Percentiles rank a stretch among this genome's conserved stretches.
These are phyloP conservation scores for Myiozetetes cayanensis DNA, from an alignment of 2,113 vertebrate species.

Conservation along the genomic window DNA sequence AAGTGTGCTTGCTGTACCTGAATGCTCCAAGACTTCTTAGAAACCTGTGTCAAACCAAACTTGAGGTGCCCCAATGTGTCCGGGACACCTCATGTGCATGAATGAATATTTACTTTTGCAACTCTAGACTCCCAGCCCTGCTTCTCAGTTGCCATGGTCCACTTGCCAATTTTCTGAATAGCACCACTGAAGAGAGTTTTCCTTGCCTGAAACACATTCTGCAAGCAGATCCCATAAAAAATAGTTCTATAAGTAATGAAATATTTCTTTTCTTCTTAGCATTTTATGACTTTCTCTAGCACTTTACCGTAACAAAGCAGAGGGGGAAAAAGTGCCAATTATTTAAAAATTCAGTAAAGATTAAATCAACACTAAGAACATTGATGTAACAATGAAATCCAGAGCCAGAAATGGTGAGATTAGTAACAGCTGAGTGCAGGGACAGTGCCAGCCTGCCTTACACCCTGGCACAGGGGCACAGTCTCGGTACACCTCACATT, in stretches of 20 bases:
- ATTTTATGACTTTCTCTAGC: neutral
- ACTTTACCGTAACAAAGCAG: neutral
- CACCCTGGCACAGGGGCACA: neutral
- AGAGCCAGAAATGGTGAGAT: neutral
- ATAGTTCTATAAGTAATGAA: neutral
- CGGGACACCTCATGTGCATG: neutral
- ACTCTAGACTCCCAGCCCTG: neutral
- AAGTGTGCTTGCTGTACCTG: neutral
- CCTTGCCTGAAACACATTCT: neutral
- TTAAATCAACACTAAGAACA: neutral
- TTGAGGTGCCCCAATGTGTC: neutral
- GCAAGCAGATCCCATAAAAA: neutral
- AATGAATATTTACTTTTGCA: neutral
- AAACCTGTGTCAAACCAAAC: neutral
- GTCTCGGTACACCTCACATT: neutral
- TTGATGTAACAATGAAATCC: neutral
- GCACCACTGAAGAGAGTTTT: neutral
- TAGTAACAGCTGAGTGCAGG: neutral
- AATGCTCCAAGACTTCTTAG: neutral
- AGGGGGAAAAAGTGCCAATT: neutral
- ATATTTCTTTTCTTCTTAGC: neutral
- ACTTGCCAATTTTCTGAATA: neutral
- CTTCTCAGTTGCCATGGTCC: rapidly evolving
- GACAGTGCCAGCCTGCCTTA: neutral
- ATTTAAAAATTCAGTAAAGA: neutral